Base-by-base conservation (phyloP, 1,140 invertebrate species). In the Eupristina koningsbergeri region DNA sequence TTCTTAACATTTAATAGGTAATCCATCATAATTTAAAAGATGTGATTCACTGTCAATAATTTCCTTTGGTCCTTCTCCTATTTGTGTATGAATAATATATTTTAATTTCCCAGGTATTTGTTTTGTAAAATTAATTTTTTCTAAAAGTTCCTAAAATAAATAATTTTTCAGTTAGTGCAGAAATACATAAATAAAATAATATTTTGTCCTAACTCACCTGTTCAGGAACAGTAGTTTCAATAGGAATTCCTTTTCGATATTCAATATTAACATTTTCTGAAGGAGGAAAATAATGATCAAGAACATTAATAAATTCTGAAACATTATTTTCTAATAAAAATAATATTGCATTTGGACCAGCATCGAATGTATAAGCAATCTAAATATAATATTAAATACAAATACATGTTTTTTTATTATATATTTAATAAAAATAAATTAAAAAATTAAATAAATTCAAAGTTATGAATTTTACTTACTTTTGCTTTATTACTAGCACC, bases 321-420 rank as follows among this genome's bases (percentile, higher is more conserved):
- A 98, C 94, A 92, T 96, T 93, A 86, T 96, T 93, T 88, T 97
- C 95, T 81, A 97, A 90, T 31, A 98, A 91, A 93, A 97, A 99
- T 0, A 99, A 89, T 90, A 97, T 99, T 9, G 97, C 98, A 94
- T 99, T 99, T 80, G 98, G 97, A 19, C 98, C 98, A 84, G 98
- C 98, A 95, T 99, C 98, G 93, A 98, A 99, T 39, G 98, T 99
- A 90, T 99, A 99, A 8, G 97, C 97, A 7, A 96, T 94, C 95
- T 96, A 87, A 81, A 91, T 36, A 77, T 39, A 63, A 58, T 53
- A 26, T 2, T 58, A 58, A 26, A 58, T 58, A 6, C 26, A 58
- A 26, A 26, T 26, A 58, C 26, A 26, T 9, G 22, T 5, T 26
- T 58, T 58, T 26, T 58, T 58, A 26, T 26, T 15, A 53, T 19